Conservation (phyloP, 2,888 invertebrate genomes). For the Hecatera dysodea region DNA sequence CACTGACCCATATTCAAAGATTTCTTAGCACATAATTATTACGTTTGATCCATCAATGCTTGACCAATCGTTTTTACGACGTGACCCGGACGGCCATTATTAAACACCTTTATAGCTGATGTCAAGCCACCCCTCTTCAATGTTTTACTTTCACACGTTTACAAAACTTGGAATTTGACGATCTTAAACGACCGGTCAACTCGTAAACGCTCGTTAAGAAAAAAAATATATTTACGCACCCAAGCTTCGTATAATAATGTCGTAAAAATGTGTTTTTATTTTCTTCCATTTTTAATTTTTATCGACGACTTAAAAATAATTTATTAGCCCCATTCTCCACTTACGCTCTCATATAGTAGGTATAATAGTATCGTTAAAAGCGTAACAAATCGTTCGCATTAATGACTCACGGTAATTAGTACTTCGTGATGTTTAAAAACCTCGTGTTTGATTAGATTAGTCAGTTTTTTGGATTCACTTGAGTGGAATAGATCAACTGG, state of each 20-base stretch:
- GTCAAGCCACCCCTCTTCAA: conserved; percentile 78
- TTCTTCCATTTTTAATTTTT: conserved; percentile 67
- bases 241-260: conserved; percentile 84
- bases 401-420: conserved; percentile 72
- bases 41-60: conserved; percentile 83
- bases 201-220: conserved; percentile 83
- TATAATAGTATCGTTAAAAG: conserved; percentile 60
- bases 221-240: conserved; percentile 70
- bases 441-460: conserved; percentile 72
- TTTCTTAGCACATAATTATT: conserved; percentile 78
- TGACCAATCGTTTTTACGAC: conserved; percentile 87
- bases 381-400: conserved; percentile 68
- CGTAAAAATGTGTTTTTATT: conserved; percentile 80
- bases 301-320: conserved; percentile 65
- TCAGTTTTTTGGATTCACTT: conserved; percentile 69
- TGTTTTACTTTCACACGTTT: conserved; percentile 89
- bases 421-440: conserved; percentile 74
- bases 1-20: conserved; percentile 84
- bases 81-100: conserved; percentile 80
- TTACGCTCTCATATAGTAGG: conserved; percentile 52
- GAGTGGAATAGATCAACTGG: conserved; percentile 74
- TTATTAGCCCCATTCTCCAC: conserved; percentile 61
- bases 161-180: conserved; percentile 85
- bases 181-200: conserved; percentile 81
- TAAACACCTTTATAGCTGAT: conserved; percentile 77